These are phyloP conservation scores for Harpalus rubripes DNA, from an alignment of 2,888 invertebrate species.

Conservation along the genomic window DNA sequence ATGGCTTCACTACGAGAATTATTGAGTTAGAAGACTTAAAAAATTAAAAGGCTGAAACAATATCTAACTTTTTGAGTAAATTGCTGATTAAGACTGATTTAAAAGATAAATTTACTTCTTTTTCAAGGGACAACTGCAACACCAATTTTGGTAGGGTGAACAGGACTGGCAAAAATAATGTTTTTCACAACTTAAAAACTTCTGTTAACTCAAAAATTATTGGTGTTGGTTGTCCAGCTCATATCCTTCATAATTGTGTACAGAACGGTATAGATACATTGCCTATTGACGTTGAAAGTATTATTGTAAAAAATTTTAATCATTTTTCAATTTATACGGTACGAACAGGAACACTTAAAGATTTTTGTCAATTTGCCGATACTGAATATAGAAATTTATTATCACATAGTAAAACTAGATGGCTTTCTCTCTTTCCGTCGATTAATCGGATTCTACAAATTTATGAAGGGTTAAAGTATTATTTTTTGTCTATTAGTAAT, in stretches of 20 bases:
- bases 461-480: conserved; percentile 24
- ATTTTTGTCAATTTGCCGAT: background rate
- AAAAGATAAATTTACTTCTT: no score
- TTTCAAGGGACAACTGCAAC: no score
- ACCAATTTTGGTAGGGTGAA: no score
- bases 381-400: background rate
- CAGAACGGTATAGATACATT: background rate
- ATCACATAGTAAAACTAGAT: conserved; percentile 32
- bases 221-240: conserved; percentile 54
- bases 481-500: conserved; percentile 38
- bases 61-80: no score
- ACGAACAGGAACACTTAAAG: conserved; percentile 17
- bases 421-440: conserved; percentile 35
- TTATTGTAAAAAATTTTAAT: conserved; percentile 35
- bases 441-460: conserved; percentile 11
- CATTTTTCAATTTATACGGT: conserved; percentile 53
- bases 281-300: conserved; percentile 43
- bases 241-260: conserved; percentile 50
- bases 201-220: no score
- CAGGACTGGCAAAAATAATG: no score
- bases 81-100: no score
- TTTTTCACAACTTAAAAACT: background rate
- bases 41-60: no score
- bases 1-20: no score
- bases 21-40: no score